Evolutionary conservation across 2,113 vertebrate genomes (phyloP).

Genomic region (Catharus bicknelli): DNA sequence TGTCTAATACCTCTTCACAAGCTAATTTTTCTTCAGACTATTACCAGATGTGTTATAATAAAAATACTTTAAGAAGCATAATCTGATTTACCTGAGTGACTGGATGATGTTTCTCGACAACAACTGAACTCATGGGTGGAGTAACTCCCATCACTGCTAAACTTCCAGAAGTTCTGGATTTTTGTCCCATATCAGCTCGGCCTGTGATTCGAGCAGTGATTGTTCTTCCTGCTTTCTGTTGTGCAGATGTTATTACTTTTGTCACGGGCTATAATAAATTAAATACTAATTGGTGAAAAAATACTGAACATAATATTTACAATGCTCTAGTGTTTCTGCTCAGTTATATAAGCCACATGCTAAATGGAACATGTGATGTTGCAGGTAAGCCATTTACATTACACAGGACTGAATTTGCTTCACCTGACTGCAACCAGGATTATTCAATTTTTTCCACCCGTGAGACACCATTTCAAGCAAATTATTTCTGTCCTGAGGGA

Average conservation of each 20-base stretch:
- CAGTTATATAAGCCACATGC: background rate
- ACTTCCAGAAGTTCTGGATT: conserved; percentile 71
- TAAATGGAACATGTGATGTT: background rate
- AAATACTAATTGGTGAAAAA: background rate
- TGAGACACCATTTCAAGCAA: background rate
- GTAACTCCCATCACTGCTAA: conserved; percentile 86
- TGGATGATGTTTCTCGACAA: conserved; percentile 94
- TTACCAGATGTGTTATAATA: background rate
- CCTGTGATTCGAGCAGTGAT: conserved; percentile 89
- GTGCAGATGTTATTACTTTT: conserved; percentile 82
- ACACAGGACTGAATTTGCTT: background rate
- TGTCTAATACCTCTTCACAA: background rate
- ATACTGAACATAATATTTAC: background rate
- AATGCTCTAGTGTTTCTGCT: background rate
- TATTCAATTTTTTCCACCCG: background rate
- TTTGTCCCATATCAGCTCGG: conserved; percentile 75
- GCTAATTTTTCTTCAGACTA: background rate
- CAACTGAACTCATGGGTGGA: conserved; percentile 89
- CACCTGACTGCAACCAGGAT: background rate
- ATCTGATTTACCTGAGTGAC: conserved; percentile 84
- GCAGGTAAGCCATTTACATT: background rate
- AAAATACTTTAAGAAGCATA: background rate
- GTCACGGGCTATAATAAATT: conserved; percentile 70
- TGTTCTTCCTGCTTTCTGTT: conserved; percentile 89
- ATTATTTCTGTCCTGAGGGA: background rate